phyloP scores from a whole-genome alignment of 1,140 invertebrate species.

The Procambarus virginalis region DNA sequence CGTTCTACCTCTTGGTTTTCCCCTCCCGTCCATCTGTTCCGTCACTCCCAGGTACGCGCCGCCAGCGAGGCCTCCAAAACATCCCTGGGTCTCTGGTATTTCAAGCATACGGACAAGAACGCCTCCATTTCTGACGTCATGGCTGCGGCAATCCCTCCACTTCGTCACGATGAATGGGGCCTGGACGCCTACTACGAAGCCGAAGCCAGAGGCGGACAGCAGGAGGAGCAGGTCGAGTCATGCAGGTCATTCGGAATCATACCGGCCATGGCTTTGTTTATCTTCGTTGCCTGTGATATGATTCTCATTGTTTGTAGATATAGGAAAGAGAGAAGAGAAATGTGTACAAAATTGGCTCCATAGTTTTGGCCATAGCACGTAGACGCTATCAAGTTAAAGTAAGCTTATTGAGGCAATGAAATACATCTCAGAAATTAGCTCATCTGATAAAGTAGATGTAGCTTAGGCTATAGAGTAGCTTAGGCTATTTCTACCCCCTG shows the following conservation, averaged over 20 bases:
- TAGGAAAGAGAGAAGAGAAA: neutral
- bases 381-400: no score
- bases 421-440: no score
- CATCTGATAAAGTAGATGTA: no score
- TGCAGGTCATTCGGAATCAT: neutral
- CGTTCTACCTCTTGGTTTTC: no score
- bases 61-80: neutral
- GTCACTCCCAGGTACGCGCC: neutral
- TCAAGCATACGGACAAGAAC: neutral
- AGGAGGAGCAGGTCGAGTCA: neutral
- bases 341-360: neutral
- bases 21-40: no score
- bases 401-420: no score
- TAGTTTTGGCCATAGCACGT: no score
- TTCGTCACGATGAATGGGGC: neutral
- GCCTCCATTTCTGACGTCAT: neutral
- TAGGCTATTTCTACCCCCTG: no score
- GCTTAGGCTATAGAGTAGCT: no score
- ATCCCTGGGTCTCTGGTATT: neutral
- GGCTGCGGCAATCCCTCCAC: neutral
- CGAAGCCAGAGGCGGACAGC: neutral
- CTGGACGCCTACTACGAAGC: neutral
- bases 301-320: neutral
- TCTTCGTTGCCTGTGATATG: neutral
- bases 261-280: neutral